These are phyloP conservation scores for Plotosus lineatus DNA, from an alignment of 2,113 vertebrate genomes.

Conservation along the genomic window DNA sequence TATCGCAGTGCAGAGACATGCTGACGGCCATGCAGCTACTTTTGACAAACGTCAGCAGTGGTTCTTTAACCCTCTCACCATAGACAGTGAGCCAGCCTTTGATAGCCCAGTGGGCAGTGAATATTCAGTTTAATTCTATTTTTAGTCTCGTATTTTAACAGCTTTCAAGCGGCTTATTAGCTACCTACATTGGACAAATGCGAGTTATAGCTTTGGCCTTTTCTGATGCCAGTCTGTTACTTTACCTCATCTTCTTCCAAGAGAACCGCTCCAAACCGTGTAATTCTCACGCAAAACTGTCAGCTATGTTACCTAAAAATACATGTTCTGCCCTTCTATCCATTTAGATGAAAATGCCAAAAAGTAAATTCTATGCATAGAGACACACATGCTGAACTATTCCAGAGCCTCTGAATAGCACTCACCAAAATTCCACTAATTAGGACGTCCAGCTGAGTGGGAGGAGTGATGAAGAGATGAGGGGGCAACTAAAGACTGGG, in stretches of 20 bases:
- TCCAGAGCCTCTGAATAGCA: constrained; percentile 25
- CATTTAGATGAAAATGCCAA: constrained; percentile 11
- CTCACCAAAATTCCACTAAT: constrained; percentile 37
- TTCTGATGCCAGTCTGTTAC: background rate
- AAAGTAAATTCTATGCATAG: background rate
- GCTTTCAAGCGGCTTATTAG: too few species aligned
- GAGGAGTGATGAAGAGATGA: background rate
- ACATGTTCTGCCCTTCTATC: background rate
- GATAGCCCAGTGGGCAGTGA: too few species aligned
- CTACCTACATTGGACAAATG: background rate
- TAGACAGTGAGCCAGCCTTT: too few species aligned
- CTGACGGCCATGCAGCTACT: too few species aligned
- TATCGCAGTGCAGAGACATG: too few species aligned
- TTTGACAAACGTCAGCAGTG: too few species aligned
- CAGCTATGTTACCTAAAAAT: constrained; percentile 6
- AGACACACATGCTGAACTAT: background rate
- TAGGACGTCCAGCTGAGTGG: background rate
- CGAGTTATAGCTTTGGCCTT: background rate
- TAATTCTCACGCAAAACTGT: background rate
- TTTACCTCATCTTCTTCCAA: background rate
- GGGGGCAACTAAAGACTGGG: background rate
- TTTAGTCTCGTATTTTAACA: too few species aligned
- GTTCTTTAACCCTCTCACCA: too few species aligned
- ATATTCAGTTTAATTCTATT: background rate
- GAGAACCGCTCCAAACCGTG: background rate